Evolutionary conservation across 1,140 invertebrate genomes (phyloP).

Genomic region (Aradophagus sp.): DNA sequence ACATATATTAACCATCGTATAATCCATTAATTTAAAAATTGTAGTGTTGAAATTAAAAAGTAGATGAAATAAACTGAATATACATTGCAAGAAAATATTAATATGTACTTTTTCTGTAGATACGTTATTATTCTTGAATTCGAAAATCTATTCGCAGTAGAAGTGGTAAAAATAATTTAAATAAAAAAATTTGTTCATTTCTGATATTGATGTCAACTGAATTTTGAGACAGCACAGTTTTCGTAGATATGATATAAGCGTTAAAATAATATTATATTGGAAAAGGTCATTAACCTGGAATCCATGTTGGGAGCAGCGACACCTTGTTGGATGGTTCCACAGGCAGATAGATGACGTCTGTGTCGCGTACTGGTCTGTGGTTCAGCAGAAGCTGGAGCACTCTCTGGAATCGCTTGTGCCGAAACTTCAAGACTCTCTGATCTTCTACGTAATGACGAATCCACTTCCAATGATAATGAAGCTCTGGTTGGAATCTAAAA

Average conservation of each 20-base stretch:
- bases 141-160: no score
- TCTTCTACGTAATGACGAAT: conserved; percentile 70
- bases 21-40: no score
- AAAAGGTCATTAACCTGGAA: conserved; percentile 58
- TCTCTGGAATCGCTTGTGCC: conserved; percentile 66
- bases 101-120: no score
- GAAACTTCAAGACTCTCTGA: conserved; percentile 79
- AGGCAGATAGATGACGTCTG: conserved; percentile 70
- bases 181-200: no score
- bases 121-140: no score
- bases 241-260: no score
- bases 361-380: conserved; percentile 66
- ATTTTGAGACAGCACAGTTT: no score
- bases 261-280: background rate
- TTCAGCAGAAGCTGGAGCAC: conserved; percentile 55
- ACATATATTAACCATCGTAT: background rate
- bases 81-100: no score
- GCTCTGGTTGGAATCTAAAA: conserved; percentile 74
- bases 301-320: conserved; percentile 68
- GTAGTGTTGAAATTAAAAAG: no score
- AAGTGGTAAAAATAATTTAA: no score
- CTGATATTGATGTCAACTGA: no score
- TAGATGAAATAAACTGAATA: no score
- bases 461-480: conserved; percentile 78
- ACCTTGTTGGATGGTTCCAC: conserved; percentile 69